phyloP scores from a whole-genome alignment of 2,888 invertebrate genomes.

The Lasioglossum villosulum region DNA sequence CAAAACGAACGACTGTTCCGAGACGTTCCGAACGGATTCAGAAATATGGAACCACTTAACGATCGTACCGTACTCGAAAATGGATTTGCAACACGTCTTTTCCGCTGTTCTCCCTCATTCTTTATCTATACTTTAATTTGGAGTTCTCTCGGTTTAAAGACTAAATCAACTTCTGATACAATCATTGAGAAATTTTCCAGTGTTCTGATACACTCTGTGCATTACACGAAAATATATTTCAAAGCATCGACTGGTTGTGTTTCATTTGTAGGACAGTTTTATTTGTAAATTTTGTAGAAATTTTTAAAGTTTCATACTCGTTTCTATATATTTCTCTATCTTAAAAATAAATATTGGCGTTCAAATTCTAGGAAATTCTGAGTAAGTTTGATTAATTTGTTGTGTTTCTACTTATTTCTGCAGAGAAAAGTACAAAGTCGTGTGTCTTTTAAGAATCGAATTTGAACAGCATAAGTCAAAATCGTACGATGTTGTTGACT shows the following conservation, averaged over 20 bases:
- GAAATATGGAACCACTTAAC: neutral
- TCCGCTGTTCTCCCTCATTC: neutral
- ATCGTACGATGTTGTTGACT: neutral
- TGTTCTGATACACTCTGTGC: too few species aligned
- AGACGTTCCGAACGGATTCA: neutral
- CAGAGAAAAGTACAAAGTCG: neutral
- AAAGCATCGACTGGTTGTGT: too few species aligned
- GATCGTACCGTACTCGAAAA: neutral
- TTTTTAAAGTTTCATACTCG: too few species aligned
- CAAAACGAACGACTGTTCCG: neutral
- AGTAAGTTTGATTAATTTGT: neutral
- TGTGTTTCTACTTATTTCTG: neutral
- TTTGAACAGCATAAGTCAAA: neutral
- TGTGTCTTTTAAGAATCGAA: neutral
- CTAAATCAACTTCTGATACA: neutral
- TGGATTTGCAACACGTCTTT: neutral
- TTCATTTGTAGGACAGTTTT: neutral
- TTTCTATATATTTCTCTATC: too few species aligned
- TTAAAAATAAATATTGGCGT: neutral
- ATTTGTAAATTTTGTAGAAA: too few species aligned
- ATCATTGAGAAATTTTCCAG: neutral
- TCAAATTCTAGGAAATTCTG: neutral
- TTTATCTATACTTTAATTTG: neutral
- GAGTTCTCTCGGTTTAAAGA: neutral
- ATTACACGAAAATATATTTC: too few species aligned